Conservation (phyloP, 2,888 invertebrate species). For the Acronicta psi region DNA sequence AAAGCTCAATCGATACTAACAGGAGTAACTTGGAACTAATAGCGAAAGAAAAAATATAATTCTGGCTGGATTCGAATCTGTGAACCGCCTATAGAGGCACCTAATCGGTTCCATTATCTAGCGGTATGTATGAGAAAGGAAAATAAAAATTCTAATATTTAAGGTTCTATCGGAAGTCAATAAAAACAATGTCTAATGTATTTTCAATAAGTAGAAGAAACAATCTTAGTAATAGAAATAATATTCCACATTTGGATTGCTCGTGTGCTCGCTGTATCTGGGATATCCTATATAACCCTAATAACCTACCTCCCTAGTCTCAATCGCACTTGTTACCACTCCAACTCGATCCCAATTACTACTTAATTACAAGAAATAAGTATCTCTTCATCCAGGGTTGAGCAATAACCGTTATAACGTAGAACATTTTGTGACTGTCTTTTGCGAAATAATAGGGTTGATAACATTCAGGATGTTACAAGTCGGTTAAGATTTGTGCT, state of each 20-base stretch:
- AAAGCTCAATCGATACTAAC: too few relatives aligned
- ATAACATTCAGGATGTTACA: slow-evolving; percentile 62
- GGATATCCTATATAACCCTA: slow-evolving; percentile 29
- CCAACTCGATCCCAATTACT: slow-evolving; percentile 43
- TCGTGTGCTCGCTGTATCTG: background rate
- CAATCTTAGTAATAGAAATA: too few relatives aligned
- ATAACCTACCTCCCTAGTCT: slow-evolving; percentile 23
- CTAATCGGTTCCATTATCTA: too few relatives aligned
- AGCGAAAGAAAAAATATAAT: too few relatives aligned
- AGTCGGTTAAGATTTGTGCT: slow-evolving; percentile 56
- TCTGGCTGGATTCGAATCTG: too few relatives aligned
- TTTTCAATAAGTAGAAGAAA: too few relatives aligned
- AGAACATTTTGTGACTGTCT: slow-evolving; percentile 48
- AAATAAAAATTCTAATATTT: too few relatives aligned
- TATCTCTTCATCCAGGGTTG: slow-evolving; percentile 47
- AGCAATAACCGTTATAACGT: slow-evolving; percentile 51
- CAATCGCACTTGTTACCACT: slow-evolving; percentile 36
- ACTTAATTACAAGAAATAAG: slow-evolving; percentile 54
- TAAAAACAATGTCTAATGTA: too few relatives aligned
- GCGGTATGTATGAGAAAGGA: too few relatives aligned
- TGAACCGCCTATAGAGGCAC: too few relatives aligned
- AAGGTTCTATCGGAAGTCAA: too few relatives aligned
- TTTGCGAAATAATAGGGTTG: slow-evolving; percentile 59
- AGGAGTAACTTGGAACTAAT: too few relatives aligned
- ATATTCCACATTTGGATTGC: background rate